Percentiles rank a stretch among this genome's conserved stretches.
Evolutionary conservation across 2,113 vertebrate species (phyloP).

Genomic region (Spilogale gracilis): DNA sequence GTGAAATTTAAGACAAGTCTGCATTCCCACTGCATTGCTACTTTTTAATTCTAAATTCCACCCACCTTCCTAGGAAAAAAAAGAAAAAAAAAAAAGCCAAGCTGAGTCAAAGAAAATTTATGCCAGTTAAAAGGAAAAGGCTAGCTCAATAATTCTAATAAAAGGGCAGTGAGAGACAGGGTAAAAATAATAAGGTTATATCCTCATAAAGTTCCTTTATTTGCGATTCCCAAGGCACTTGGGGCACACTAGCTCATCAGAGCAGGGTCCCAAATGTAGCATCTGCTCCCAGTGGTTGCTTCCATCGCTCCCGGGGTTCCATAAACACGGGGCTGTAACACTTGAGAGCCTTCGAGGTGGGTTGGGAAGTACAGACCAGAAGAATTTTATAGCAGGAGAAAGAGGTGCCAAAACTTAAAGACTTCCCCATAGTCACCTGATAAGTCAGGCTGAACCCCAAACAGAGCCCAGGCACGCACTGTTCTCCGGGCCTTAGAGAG

Average conservation of each 20-base stretch:
- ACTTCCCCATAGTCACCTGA: constrained; percentile 20
- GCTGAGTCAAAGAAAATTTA: constrained; percentile 85
- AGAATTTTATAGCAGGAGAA: constrained; percentile 37
- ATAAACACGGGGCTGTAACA: background rate
- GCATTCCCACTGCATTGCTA: constrained; percentile 81
- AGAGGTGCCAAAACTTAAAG: constrained; percentile 51
- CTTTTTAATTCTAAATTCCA: constrained; percentile 82
- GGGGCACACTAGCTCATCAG: background rate
- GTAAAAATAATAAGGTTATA: constrained; percentile 33
- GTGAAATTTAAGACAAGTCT: constrained; percentile 83
- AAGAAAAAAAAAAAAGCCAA: constrained; percentile 44
- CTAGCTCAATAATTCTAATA: constrained; percentile 66
- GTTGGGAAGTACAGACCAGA: constrained; percentile 9
- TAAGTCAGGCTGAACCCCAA: constrained; percentile 49
- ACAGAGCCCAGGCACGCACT: background rate
- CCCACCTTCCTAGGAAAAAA: constrained; percentile 69
- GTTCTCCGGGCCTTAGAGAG: background rate
- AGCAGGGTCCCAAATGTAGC: constrained; percentile 32
- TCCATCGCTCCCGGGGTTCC: background rate
- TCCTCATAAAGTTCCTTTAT: constrained; percentile 56
- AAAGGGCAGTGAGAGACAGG: constrained; percentile 59
- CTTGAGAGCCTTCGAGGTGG: background rate
- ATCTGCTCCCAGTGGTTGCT: background rate
- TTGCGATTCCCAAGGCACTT: constrained; percentile 47
- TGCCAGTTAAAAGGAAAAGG: constrained; percentile 77